These are phyloP conservation scores for Psilopogon haemacephalus DNA, from an alignment of 2,113 vertebrate genomes.

Conservation along the genomic window DNA sequence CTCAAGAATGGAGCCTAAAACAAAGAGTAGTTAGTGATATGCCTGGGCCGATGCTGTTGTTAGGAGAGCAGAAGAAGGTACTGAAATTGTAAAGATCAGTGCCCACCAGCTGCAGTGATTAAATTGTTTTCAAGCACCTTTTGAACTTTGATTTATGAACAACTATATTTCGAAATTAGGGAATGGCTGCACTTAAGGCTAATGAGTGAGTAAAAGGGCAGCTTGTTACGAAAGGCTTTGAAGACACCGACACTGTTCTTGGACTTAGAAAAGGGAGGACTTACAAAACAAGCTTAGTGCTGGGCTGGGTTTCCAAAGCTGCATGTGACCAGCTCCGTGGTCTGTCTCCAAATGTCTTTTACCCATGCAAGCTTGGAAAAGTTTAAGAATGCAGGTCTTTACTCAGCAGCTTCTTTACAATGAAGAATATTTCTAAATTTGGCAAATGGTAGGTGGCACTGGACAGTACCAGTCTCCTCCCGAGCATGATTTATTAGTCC, in stretches of 20 bases:
- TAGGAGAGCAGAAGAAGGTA: neutral
- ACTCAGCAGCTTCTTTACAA: neutral
- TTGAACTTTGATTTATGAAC: constrained; percentile 2
- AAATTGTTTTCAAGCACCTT: neutral
- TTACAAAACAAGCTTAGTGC: fast-evolving
- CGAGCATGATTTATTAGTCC: fast-evolving
- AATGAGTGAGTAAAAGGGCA: neutral
- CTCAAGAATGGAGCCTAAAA: neutral
- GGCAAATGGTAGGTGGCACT: neutral
- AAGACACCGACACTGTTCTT: neutral
- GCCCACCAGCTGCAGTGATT: neutral
- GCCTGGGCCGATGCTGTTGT: neutral
- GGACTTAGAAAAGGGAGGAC: neutral
- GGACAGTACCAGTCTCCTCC: fast-evolving
- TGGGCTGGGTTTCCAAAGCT: neutral
- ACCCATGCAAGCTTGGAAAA: neutral
- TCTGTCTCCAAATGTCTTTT: neutral
- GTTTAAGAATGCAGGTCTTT: neutral
- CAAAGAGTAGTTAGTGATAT: neutral
- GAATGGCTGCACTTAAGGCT: neutral
- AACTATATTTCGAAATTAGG: neutral
- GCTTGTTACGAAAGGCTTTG: neutral
- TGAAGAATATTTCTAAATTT: neutral
- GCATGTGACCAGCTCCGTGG: neutral
- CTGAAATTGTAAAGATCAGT: neutral